Percentiles rank a stretch among this genome's conserved stretches.
phyloP scores from a whole-genome alignment of 2,113 vertebrate species.

The Vanacampus margaritifer region DNA sequence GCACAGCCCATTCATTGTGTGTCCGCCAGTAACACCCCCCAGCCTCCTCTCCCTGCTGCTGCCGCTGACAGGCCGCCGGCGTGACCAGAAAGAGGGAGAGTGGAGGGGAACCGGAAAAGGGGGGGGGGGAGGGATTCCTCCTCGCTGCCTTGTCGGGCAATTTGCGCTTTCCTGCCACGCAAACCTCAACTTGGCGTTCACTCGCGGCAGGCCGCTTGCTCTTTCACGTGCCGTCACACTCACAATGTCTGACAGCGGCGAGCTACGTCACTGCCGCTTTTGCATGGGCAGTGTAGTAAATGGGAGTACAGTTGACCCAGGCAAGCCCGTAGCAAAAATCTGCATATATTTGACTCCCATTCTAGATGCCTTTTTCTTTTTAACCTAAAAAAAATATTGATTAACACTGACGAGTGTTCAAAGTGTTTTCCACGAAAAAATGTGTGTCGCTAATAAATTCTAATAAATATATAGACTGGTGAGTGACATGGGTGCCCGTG shows the following conservation, averaged over 20 bases:
- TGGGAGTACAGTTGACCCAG: neutral
- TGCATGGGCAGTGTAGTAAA: conserved; percentile 38
- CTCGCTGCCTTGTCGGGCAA: conserved; percentile 41
- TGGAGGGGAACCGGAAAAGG: conserved; percentile 17
- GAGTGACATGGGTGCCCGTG: too few species aligned
- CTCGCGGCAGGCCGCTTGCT: conserved; percentile 25
- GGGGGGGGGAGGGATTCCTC: conserved; percentile 30
- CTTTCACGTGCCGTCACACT: conserved; percentile 26
- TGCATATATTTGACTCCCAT: too few species aligned
- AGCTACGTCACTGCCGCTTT: conserved; percentile 38
- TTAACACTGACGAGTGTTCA: too few species aligned
- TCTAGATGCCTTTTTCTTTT: too few species aligned
- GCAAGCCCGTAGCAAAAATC: too few species aligned
- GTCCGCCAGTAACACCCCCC: conserved; percentile 38
- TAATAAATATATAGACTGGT: too few species aligned
- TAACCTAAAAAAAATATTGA: too few species aligned
- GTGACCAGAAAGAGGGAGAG: conserved; percentile 22
- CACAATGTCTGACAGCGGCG: conserved; percentile 23
- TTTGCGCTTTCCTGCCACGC: conserved; percentile 46
- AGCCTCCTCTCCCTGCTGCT: neutral
- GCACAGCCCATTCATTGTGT: conserved; percentile 71
- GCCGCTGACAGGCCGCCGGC: conserved; percentile 41
- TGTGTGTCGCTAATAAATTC: too few species aligned
- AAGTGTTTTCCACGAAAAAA: too few species aligned
- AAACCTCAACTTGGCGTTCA: conserved; percentile 13